Percentiles rank a stretch among this genome's conserved stretches.
phyloP scores from a whole-genome alignment of 2,888 invertebrate genomes.

The Volucella bombylans region DNA sequence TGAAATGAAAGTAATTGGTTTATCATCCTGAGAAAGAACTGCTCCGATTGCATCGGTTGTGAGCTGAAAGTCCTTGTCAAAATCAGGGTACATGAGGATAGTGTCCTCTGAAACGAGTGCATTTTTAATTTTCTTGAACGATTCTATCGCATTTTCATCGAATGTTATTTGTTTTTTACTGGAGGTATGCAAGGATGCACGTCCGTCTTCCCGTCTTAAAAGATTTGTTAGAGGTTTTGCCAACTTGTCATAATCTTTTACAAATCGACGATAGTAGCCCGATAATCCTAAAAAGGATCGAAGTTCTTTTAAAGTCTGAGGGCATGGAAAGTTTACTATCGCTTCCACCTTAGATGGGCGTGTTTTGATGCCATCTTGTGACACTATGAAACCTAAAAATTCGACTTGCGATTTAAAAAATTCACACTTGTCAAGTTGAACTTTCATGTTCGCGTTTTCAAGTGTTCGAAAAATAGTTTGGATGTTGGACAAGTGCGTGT shows the following conservation, averaged over 20 bases:
- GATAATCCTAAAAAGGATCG: neutral
- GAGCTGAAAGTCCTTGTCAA: conserved; percentile 48
- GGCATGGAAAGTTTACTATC: neutral
- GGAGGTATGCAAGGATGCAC: neutral
- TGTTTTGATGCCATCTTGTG: conserved; percentile 6
- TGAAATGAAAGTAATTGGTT: conserved; percentile 39
- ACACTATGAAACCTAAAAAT: conserved; percentile 4
- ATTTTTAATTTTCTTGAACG: conserved; percentile 50
- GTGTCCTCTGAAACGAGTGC: conserved; percentile 44
- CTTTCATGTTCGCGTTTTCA: neutral
- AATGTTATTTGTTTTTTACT: neutral
- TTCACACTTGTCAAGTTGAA: conserved; percentile 1
- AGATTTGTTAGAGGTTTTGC: neutral
- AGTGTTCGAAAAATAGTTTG: neutral
- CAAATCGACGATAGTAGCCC: neutral
- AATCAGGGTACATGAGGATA: conserved; percentile 44
- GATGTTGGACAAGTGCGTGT: neutral
- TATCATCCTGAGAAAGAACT: conserved; percentile 76
- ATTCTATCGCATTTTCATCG: conserved; percentile 37
- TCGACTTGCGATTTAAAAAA: conserved; percentile 10
- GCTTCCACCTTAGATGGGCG: neutral
- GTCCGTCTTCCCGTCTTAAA: conserved; percentile 18
- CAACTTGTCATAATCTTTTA: too few species aligned
- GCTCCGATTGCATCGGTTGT: conserved; percentile 77
- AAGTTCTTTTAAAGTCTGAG: conserved; percentile 10